Base-by-base conservation (phyloP, 92 coral and sea anemone species). In the Heliopora coerulea region DNA sequence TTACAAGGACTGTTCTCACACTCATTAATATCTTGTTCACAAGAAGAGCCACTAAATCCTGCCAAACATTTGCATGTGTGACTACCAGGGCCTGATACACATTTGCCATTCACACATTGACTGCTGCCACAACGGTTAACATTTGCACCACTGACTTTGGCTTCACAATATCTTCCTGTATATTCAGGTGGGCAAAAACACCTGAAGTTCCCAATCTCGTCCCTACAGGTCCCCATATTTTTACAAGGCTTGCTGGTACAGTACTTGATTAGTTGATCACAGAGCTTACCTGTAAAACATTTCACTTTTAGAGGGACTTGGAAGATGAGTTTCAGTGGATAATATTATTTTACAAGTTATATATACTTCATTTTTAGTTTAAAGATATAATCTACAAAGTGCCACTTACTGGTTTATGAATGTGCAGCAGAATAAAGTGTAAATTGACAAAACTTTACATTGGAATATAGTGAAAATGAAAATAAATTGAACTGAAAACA, bases 111-210 rank as follows among this genome's bases (percentile, higher is more conserved):
- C 11, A 37, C 15, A 61, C 61, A 56, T 31, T 13, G 3, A 9
- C 84, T 63, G 21, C 56, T 21, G 21, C 75, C 78, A 60, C 97
- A 91, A 37, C 86, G 85, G 75, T 91, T 80, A 65, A 84, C 69
- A 68, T 91, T 66, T 0, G 29, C 75, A 37, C 86, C 87, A 79
- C 89, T 80, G 61, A 84, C 69, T 68, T 91, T 66, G 0, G 29
- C 75, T 62, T 89, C 76, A 72, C 97, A 91, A 59, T 79, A 81
- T 24, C 61, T 54, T 3, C 97, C 97, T 50, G 31, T 73, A 62
- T 75, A 91, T 17, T 89, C 97, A 8, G 3, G 39, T 17, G 3
- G 3, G 54, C 97, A 91, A 9, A 63, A 76, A 56, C 97, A 88
- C 4, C 46, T 75, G 86, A 67, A 87, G 40, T 74, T 68, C 0